Conservation (phyloP, 2,888 invertebrate genomes). For the Alloscopus bannaensis region DNA sequence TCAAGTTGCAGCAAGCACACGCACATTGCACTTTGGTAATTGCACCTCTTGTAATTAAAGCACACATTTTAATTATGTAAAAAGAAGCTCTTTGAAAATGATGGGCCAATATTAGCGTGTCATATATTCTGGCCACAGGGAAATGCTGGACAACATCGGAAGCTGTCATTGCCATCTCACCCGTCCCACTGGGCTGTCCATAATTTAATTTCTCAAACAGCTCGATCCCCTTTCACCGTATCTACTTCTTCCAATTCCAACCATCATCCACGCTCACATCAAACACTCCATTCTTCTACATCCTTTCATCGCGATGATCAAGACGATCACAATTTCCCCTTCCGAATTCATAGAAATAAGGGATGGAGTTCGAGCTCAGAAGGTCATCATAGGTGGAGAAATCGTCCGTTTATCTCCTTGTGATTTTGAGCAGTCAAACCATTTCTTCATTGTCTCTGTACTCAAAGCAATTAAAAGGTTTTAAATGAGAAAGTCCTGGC, state of each 20-base stretch:
- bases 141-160: constrained; percentile 9
- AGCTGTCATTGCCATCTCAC: constrained; percentile 23
- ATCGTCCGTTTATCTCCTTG: constrained; percentile 20
- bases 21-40: too few species aligned
- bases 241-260: constrained; percentile 12
- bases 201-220: constrained; percentile 29
- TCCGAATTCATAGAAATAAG: constrained; percentile 42
- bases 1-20: too few species aligned
- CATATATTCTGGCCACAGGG: too few species aligned
- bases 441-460: too few species aligned
- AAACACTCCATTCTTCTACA: background rate
- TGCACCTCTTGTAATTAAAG: too few species aligned
- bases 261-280: background rate
- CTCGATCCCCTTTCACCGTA: constrained; percentile 8
- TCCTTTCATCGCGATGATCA: background rate
- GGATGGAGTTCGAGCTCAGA: constrained; percentile 28
- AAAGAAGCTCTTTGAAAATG: too few species aligned
- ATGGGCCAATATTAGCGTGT: too few species aligned
- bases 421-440: too few species aligned
- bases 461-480: too few species aligned
- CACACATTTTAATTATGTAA: too few species aligned
- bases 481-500: too few species aligned
- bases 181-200: constrained; percentile 43
- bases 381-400: constrained; percentile 32
- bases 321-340: constrained; percentile 38